Base-by-base conservation (phyloP, 2,797 vertebrate species). In the Aulostomus chinensis region DNA sequence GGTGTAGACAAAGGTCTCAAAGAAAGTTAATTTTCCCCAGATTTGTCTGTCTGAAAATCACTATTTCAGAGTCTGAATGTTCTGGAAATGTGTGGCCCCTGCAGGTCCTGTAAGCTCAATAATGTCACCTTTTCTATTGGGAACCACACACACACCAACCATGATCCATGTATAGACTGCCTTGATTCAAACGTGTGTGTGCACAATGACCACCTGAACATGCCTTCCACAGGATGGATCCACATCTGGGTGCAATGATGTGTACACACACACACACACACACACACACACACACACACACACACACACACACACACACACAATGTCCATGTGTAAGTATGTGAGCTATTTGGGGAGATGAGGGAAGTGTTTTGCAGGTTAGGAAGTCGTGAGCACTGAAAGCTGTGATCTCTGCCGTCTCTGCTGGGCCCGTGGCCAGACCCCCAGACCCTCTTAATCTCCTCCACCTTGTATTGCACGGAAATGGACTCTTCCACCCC, bases 241-340 rank as follows among this genome's bases (percentile, higher is more conserved):
- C 71, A 86, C 84, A 88, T 86, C 85, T 89, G 88, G 81, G 78
- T 86, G 78, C 72, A 88, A 90, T 88, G 60, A 84, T 68, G 62
- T 40, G 11, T 16, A 43, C 11, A 20, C 26, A 16, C 26, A 5
- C 26, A 30, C 16, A n/a, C 26, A 43, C 11, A 20, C 26, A 16
- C 26, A 5, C 26, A 30, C 16, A n/a, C 26, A 43, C 11, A 20
- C 26, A 16, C 26, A 5, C 26, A 30, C 16, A n/a, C 26, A 43
- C 11, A 20, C 26, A 16, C 26, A 5, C 26, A 30, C 16, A n/a
- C 26, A 43, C 11, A 20, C 26, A 16, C 26, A 5, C 26, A 30
- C 16, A n/a, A 49, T 51, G 52, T 63, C 45, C 33, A 43, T 43
- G 42, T 37, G 37, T 30, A 7, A 43, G 29, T 42, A 37, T 55